phyloP scores from a whole-genome alignment of 1,140 invertebrate species.

The Muscidifurax raptorellus region DNA sequence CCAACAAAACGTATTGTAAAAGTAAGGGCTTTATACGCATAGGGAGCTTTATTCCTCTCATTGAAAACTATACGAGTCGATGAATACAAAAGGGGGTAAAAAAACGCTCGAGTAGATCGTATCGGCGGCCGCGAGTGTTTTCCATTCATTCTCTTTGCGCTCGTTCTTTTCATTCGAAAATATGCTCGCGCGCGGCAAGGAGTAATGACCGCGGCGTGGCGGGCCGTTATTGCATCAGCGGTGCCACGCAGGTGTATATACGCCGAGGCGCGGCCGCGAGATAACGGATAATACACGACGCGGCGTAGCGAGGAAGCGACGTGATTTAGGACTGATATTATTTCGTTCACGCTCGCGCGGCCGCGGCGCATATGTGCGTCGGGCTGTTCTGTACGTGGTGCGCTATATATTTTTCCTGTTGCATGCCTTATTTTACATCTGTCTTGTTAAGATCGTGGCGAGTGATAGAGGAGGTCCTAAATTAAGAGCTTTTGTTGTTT shows the following conservation, averaged over 20 bases:
- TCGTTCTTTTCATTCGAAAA: background rate
- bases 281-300: conserved; percentile 40
- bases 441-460: conserved; percentile 41
- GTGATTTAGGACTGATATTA: conserved; percentile 48
- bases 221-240: conserved; percentile 17
- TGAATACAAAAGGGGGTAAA: background rate
- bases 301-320: background rate
- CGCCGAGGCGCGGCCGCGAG: conserved; percentile 7
- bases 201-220: conserved; percentile 24
- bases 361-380: no score
- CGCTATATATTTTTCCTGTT: conserved; percentile 42
- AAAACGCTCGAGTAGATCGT: conserved; percentile 5
- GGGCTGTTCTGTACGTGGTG: no score
- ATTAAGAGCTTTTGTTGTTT: conserved; percentile 24
- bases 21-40: no score
- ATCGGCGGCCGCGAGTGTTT: background rate
- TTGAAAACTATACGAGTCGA: background rate
- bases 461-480: conserved; percentile 4
- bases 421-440: conserved; percentile 42
- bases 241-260: background rate
- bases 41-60: background rate
- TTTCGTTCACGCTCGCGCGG: conserved; percentile 12
- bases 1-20: no score
- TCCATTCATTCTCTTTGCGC: background rate
- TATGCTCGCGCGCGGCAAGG: background rate